Percentiles rank a stretch among this genome's conserved stretches.
phyloP scores from a whole-genome alignment of 2,888 invertebrate species.

The Ethmia dodecea region DNA sequence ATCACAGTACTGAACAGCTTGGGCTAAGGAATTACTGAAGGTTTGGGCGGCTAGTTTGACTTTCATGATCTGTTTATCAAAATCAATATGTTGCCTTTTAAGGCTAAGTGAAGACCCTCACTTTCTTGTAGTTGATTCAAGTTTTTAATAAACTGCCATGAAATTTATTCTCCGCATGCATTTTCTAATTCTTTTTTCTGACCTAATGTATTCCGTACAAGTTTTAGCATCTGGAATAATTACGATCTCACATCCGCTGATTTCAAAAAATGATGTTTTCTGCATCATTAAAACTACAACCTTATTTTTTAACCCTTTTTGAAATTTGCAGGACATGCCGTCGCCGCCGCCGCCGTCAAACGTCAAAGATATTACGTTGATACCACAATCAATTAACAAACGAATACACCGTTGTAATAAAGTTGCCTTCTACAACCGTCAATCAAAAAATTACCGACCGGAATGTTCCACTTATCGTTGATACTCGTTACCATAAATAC shows the following conservation, averaged over 20 bases:
- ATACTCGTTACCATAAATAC: conserved; percentile 22
- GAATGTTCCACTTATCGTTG: conserved; percentile 22
- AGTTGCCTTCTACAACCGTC: conserved; percentile 18
- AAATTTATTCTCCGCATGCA: too few species aligned
- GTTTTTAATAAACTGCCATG: too few species aligned
- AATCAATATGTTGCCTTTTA: conserved; percentile 8
- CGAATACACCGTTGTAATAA: conserved; percentile 16
- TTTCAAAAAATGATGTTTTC: conserved; percentile 8
- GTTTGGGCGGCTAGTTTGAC: conserved; percentile 14
- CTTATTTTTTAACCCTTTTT: conserved; percentile 18
- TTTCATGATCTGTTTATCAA: conserved; percentile 16
- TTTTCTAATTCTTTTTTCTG: too few species aligned
- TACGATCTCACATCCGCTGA: neutral
- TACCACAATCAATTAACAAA: conserved; percentile 12
- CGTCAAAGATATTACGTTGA: conserved; percentile 17
- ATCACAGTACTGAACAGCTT: neutral
- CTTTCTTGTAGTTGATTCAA: too few species aligned
- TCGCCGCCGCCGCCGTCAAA: too few species aligned
- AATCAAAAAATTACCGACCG: conserved; percentile 24
- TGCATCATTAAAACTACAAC: conserved; percentile 12
- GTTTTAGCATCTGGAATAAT: conserved; percentile 15
- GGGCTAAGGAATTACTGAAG: conserved; percentile 9
- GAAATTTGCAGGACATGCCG: conserved; percentile 18
- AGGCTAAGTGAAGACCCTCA: too few species aligned
- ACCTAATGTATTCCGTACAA: conserved; percentile 15